Evolutionary conservation across 2,888 invertebrate species (phyloP), one percentile per base, ranked within the genome.

Genomic region (Sabatieria punctata): DNA sequence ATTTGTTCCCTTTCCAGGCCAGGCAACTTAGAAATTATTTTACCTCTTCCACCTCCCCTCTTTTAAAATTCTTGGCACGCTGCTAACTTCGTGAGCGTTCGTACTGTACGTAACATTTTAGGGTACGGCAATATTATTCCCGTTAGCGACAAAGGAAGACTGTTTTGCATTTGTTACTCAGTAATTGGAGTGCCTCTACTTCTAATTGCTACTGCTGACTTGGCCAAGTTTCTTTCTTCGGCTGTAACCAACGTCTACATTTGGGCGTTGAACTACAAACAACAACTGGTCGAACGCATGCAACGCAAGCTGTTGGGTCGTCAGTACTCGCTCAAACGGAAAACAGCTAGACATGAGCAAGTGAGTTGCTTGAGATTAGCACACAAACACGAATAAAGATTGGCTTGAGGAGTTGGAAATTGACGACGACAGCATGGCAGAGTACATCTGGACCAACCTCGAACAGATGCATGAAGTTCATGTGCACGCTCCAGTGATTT

Each of bases 101-200:
- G n/a, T n/a, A n/a, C n/a, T n/a, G n/a, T n/a, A 11, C 19, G 15
- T 4, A 19, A 19, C 11, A 35, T 23, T 30, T 33, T 42, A 46
- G 46, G 46, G 13, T 46, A 36, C 46, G 46, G 46, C 18, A 35
- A 46, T 22, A 18, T 42, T n/a, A 13, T 13, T 2, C 46, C 46
- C 2, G 23, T 4, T 2, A 46, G 23, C 35, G 4, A 6, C 4
- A 15, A 8, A 2, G 46, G 41, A 3, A 19, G 19, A 21, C 2
- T 46, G n/a, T 41, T 42, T 25, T 24, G 21, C 25, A 21, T 46
- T 8, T 22, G 36, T 37, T 41, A 41, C 46, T 8, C 33, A 19
- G 25, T 46, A 2, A 19, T 46, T n/a, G 46, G 46, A 18, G 37
- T 46, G 4, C 46, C 46, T 4, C 35, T 46, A 23, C 36, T 46